Evolutionary conservation across 2,888 invertebrate genomes (phyloP).

Genomic region (Pterostichus madidus): DNA sequence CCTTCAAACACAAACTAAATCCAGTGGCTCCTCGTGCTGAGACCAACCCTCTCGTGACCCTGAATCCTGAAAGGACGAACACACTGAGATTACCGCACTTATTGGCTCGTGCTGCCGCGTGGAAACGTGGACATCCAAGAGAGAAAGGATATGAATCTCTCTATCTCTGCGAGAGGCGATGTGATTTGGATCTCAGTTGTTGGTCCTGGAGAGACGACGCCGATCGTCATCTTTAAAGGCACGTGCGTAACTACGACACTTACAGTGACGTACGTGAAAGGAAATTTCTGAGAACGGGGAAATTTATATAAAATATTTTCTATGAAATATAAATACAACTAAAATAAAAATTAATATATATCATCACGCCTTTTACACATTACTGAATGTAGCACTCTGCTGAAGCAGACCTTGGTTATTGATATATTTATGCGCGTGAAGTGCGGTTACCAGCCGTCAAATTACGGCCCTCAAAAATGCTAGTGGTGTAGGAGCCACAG

Average conservation of each 20-base stretch:
- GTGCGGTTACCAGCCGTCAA: no score
- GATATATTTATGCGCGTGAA: no score
- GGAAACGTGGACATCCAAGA: not conserved
- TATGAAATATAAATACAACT: no score
- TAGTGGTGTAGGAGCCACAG: no score
- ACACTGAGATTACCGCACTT: slow-evolving; percentile 40
- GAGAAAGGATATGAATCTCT: not conserved
- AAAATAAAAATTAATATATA: no score
- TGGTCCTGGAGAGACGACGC: not conserved
- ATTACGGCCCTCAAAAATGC: no score
- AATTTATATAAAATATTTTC: no score
- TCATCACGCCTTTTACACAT: no score
- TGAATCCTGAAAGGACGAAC: slow-evolving; percentile 50
- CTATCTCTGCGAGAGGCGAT: no score
- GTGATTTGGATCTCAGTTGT: not conserved
- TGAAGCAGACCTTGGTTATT: no score
- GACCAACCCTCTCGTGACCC: slow-evolving; percentile 34
- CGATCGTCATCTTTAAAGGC: slow-evolving; percentile 1
- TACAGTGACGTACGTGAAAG: not conserved
- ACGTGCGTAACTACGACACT: not conserved
- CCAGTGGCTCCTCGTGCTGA: not conserved
- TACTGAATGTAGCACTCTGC: no score
- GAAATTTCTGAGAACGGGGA: not conserved
- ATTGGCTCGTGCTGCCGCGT: slow-evolving; percentile 22
- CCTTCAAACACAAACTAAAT: slow-evolving; percentile 5